These are phyloP conservation scores for Drosophila asahinai DNA, from an alignment of 1,140 invertebrate species.

Conservation along the genomic window DNA sequence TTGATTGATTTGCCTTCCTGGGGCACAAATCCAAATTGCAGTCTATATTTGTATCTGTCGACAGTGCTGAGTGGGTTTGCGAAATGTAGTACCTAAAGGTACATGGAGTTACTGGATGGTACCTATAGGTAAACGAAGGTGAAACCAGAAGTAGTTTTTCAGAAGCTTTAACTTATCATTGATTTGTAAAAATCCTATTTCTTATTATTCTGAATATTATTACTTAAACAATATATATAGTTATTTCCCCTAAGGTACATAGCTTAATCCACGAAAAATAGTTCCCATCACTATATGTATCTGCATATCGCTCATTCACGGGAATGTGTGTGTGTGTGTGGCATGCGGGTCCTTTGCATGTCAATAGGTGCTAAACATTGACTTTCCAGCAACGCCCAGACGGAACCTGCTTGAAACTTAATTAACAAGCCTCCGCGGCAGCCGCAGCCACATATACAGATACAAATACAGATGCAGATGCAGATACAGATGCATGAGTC, in stretches of 20 bases:
- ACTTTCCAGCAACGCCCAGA: constrained; percentile 59
- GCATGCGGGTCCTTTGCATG: constrained; percentile 73
- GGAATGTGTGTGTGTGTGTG: constrained; percentile 15
- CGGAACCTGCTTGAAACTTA: constrained; percentile 71
- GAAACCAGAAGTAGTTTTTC: background rate
- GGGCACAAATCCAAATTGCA: constrained; percentile 46
- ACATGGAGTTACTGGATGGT: background rate
- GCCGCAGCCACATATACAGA: constrained; percentile 30
- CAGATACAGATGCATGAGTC: constrained; percentile 18
- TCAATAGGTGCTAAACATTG: constrained; percentile 83
- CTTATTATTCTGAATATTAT: background rate
- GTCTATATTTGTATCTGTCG: constrained; percentile 41
- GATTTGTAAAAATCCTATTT: background rate
- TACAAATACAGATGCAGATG: constrained; percentile 19
- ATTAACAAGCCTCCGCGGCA: constrained; percentile 64
- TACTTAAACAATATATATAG: too few relatives aligned
- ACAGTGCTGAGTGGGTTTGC: background rate
- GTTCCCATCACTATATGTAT: constrained; percentile 7
- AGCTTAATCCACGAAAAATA: too few relatives aligned
- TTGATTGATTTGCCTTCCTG: constrained; percentile 74
- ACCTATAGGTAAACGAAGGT: background rate
- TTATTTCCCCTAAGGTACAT: too few relatives aligned
- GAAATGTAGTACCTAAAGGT: background rate
- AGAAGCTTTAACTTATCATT: too few relatives aligned
- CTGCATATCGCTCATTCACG: background rate